Evolutionary conservation across 2,888 invertebrate species (phyloP).

Genomic region (Nasonia oneida): DNA sequence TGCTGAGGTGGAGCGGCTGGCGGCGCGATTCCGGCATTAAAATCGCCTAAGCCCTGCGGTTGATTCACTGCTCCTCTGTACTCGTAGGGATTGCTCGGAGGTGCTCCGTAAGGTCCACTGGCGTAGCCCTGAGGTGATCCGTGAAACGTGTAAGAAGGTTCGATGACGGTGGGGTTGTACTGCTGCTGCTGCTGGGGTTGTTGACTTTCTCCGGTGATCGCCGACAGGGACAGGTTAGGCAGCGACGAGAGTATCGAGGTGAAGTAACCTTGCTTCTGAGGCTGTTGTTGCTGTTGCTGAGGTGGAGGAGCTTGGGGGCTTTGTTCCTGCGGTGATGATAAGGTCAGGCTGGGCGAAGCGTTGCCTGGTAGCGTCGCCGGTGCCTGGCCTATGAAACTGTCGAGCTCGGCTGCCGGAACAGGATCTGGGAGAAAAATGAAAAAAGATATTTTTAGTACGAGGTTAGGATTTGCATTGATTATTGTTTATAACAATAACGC

Average conservation of each 20-base stretch:
- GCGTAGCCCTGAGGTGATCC: slow-evolving; percentile 19
- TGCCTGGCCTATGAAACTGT: slow-evolving; percentile 71
- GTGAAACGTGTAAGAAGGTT: slow-evolving; percentile 10
- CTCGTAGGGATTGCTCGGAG: slow-evolving; percentile 6
- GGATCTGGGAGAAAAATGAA: slow-evolving; percentile 30
- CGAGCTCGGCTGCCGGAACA: slow-evolving; percentile 65
- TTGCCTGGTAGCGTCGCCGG: neutral
- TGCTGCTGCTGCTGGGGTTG: slow-evolving; percentile 30
- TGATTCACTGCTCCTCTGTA: neutral
- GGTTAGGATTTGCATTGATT: slow-evolving; percentile 6
- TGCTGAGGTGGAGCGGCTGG: slow-evolving; percentile 63
- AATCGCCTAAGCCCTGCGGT: slow-evolving; percentile 25
- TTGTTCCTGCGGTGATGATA: neutral
- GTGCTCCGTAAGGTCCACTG: neutral
- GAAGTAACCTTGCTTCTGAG: slow-evolving; percentile 73
- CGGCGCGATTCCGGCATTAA: slow-evolving; percentile 44
- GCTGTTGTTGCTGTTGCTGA: slow-evolving; percentile 64
- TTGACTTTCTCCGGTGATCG: slow-evolving; percentile 69
- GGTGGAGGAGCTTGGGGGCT: slow-evolving; percentile 18
- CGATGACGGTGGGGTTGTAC: slow-evolving; percentile 2
- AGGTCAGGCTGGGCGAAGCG: neutral
- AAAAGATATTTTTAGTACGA: neutral
- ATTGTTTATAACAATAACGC: neutral
- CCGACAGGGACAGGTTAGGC: slow-evolving; percentile 74
- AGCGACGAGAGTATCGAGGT: slow-evolving; percentile 75